Conservation (phyloP, 2,113 vertebrate species). For the Piprites chloris region DNA sequence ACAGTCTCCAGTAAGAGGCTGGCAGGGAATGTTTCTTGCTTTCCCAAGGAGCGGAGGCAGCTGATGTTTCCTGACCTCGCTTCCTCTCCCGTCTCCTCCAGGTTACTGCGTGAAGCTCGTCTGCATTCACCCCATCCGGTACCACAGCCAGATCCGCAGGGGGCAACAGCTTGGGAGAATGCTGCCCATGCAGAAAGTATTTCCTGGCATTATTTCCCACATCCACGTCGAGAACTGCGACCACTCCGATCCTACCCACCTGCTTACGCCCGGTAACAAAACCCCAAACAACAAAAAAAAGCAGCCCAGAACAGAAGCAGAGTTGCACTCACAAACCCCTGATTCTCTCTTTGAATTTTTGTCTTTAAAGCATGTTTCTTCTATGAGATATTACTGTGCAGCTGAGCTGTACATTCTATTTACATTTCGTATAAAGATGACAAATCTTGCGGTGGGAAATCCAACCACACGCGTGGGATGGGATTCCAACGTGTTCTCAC, state of each 20-base stretch:
- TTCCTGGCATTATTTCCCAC: slow-evolving; percentile 77
- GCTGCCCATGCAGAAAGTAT: slow-evolving; percentile 78
- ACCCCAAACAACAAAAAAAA: rapidly evolving
- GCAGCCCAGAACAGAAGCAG: not conserved
- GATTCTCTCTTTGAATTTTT: not conserved
- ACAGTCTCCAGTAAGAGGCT: not conserved
- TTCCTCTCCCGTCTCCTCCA: slow-evolving; percentile 40
- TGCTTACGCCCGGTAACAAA: slow-evolving; percentile 12
- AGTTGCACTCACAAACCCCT: not conserved
- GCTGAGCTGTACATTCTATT: not conserved
- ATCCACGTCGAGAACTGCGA: slow-evolving; percentile 81
- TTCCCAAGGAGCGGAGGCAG: not conserved
- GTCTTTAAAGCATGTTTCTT: not conserved
- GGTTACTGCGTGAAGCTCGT: slow-evolving; percentile 78
- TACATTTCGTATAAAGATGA: not conserved
- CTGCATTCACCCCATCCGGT: slow-evolving; percentile 74
- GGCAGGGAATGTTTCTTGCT: not conserved
- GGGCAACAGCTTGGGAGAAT: slow-evolving; percentile 75
- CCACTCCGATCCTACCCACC: slow-evolving; percentile 68
- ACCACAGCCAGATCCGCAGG: slow-evolving; percentile 65
- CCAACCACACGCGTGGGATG: rapidly evolving
- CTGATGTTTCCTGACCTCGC: not conserved
- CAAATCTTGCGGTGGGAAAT: not conserved
- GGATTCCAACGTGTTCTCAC: not conserved
- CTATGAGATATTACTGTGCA: not conserved